Evolutionary conservation across 2,797 vertebrate species (phyloP).

Genomic region (Salmo trutta): DNA sequence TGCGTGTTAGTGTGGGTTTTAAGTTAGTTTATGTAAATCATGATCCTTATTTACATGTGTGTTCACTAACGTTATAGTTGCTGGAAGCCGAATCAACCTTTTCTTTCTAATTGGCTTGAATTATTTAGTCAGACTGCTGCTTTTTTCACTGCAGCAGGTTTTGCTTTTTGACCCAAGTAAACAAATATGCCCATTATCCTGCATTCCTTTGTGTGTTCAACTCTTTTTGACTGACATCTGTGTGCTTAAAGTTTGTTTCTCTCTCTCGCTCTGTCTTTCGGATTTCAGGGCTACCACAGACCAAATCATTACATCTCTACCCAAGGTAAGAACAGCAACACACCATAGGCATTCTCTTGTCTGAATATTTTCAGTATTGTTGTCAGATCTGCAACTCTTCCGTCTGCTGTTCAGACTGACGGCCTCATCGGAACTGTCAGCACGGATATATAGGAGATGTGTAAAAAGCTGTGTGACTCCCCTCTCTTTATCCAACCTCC

Average conservation of each 20-base stretch:
- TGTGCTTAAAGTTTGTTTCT: neutral
- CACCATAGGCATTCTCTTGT: neutral
- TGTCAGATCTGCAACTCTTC: neutral
- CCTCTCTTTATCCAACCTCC: neutral
- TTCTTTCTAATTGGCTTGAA: neutral
- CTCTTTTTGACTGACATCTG: neutral
- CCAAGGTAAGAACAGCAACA: constrained; percentile 82
- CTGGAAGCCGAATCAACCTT: neutral
- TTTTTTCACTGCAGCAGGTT: neutral
- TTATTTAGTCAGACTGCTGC: neutral
- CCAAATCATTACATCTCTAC: constrained; percentile 96
- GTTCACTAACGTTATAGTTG: neutral
- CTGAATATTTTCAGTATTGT: neutral
- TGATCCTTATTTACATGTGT: neutral
- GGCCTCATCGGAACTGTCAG: neutral
- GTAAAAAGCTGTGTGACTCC: neutral
- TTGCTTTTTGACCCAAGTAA: neutral
- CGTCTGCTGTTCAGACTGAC: neutral
- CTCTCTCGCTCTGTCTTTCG: constrained; percentile 49
- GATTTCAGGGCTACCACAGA: constrained; percentile 89
- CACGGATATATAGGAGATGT: neutral
- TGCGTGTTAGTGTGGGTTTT: too few relatives aligned
- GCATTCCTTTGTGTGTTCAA: neutral
- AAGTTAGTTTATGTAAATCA: neutral
- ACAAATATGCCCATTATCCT: neutral